Evolutionary conservation across 2,113 vertebrate genomes (phyloP), one percentile per base, ranked within the genome.

Genomic region (Pao palembangensis): DNA sequence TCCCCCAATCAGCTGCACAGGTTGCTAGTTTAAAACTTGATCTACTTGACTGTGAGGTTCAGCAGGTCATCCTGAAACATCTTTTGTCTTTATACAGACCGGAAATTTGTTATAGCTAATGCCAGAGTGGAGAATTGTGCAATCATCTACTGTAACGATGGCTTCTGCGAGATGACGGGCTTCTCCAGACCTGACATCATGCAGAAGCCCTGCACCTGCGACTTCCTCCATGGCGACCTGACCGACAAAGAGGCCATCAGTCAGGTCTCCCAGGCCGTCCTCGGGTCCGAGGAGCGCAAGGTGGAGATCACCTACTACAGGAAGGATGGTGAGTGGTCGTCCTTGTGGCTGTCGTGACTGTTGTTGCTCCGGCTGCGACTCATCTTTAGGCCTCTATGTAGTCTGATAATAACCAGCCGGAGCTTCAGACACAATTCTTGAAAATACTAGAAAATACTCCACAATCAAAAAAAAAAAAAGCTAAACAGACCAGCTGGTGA

Each of bases 21-120:
- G 4, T 15, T 5, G 43, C 43, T 38, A 11, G 34, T 38, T 12
- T 38, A 38, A 44, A 44, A 44, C 16, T 44, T 44, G 16, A 44
- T 16, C 47, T 18, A n/a, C 23, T 55, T 53, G 15, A 60, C 53
- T 50, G 19, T 25, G 34, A 11, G 34, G 8, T 12, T 38, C 34
- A 38, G 34, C 11, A 4, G 34, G 34, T 38, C 34, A 38, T 12
- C 34, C 34, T 12, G 34, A 3, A 38, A 3, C 21, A 11, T 17
- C 51, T 55, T 50, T 53, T 87, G 53, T 86, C 88, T 31, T 69
- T 83, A 73, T 75, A 78, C 89, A 99, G 97, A 99, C 91, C 94
- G 96, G 88, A 99, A 98, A 93, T 99, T 99, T 91, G 92, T 99
- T 75, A 99, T 99, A 88, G 97, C 97, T 89, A 99, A 99, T 86